Base-by-base conservation (phyloP, 2,797 vertebrate species). In the Brachyrhaphis roseni region DNA sequence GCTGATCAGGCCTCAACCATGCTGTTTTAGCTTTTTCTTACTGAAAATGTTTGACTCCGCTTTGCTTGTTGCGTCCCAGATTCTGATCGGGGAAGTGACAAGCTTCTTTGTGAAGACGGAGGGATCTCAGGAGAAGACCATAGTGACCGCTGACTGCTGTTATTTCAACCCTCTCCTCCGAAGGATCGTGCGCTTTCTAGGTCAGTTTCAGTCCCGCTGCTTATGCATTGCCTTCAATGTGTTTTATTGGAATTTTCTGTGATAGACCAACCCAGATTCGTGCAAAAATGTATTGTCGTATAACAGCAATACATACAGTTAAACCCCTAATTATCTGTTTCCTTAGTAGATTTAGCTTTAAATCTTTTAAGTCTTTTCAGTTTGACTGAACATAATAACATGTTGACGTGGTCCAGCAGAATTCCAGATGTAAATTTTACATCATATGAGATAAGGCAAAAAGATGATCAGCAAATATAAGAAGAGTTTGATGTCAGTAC, bases 121-220 rank as follows among this genome's bases (percentile, higher is more conserved):
- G 12, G 84, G 93, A 45, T 89, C 86, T 2, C 94, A 96, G 82
- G 97, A 98, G 93, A 97, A 95, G 86, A 97, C 97, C 81, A 98
- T 98, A 1, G 93, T 97, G 82, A 97, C 97, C 0, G 97, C 96
- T 4, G 97, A 97, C 91, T 98, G 97, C 93, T 98, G 97, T 86
- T 97, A 96, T 86, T 97, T 98, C 93, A 98, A 97, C 86, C 97
- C 97, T 5, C 95, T 98, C 13, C 96, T 98, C 64, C 95, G 97
- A 1, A 95, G 97, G 89, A 96, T 97, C 15, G 96, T 98, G 39
- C 96, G 97, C 46, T 98, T 98, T 90, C 93, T 98, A 77, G 97
- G 97, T 98, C 91, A 95, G 96, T 81, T 34, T 28, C 1, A 8
- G n/a, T 84, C 53, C 78, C 31, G 23, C 77, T 77, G 80, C 76